Base-by-base conservation (phyloP, 2,113 vertebrate genomes). In the Sarotherodon lohbergeri region DNA sequence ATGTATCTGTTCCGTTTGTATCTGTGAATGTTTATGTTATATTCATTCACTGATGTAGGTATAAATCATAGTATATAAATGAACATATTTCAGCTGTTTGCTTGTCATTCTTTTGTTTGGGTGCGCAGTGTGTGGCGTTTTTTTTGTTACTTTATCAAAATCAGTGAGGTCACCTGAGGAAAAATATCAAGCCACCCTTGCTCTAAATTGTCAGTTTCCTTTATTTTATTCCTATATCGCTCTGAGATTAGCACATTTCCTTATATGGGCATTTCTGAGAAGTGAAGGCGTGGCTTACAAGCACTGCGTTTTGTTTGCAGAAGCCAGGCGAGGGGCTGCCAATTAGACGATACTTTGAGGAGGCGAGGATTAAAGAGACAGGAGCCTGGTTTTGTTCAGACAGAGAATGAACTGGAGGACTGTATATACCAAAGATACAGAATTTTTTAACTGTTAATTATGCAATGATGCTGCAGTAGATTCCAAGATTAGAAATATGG, bases 101-200 rank as follows among this genome's bases (percentile, higher is more conserved):
- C 5, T 19, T 29, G 27, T 27, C 41, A 46, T 7, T 27, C 41
- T 73, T 46, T 43, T 48, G 9, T 11, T 29, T 48, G 41, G 22
- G 43, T 1, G 2, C 0, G 0, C 22, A 73, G 68, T 73, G 48
- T 50, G 48, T 7, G 6, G 3, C 48, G 2, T 6, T 17, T 7
- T 16, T 10, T 1, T 14, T 43, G 24, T 6, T 24, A 43, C 13
- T 43, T 43, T 27, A 43, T 71, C 66, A 10, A 71, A 46, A 43
- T 41, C 7, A 68, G 36, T 14, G 63, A 43, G n/a, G 63, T 22
- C 3, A 2, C 3, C 8, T 24, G 12, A 9, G 36, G 36, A 41
- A 43, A 41, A 24, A 43, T 68, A 68, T 68, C 63, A 34, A 41
- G 12, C 63, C 63, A 2, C 36, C 63, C n/a, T 41, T 41, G 11